Conservation (phyloP, 2,888 invertebrate species). For the Priapulus caudatus region DNA sequence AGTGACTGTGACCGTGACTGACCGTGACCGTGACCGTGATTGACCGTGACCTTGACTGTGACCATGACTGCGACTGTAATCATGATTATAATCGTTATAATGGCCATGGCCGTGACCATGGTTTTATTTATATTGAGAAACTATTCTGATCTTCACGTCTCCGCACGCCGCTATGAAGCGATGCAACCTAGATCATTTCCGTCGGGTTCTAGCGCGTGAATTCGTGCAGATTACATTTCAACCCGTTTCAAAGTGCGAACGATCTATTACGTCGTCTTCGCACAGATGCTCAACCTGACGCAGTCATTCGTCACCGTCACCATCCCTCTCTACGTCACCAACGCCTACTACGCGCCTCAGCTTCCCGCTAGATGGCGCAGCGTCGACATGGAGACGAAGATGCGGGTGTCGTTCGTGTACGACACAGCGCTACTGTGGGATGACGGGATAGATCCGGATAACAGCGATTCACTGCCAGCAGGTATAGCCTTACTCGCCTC, state of each 20-base stretch:
- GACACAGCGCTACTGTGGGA: conserved; percentile 37
- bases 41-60: too few species aligned
- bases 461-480: too few species aligned
- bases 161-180: too few species aligned
- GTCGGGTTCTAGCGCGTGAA: neutral
- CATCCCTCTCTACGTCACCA: conserved; percentile 37
- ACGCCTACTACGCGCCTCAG: conserved; percentile 33
- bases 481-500: too few species aligned
- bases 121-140: too few species aligned
- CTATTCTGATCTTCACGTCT: too few species aligned
- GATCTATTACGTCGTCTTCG: conserved; percentile 2
- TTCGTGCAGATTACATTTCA: conserved; percentile 2
- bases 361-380: conserved; percentile 34
- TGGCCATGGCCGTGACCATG: too few species aligned
- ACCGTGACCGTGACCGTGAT: too few species aligned
- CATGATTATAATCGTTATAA: too few species aligned
- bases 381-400: conserved; percentile 31
- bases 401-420: conserved; percentile 36
- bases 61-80: too few species aligned
- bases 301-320: conserved; percentile 35
- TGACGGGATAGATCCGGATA: conserved; percentile 35
- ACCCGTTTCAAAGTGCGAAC: neutral
- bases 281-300: conserved; percentile 31
- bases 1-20: too few species aligned
- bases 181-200: too few species aligned